Evolutionary conservation across 35 echinoderm and acorn worm genomes (phyloP), one percentile per base, ranked within the genome.

Genomic region (Nesometra sesokonis): DNA sequence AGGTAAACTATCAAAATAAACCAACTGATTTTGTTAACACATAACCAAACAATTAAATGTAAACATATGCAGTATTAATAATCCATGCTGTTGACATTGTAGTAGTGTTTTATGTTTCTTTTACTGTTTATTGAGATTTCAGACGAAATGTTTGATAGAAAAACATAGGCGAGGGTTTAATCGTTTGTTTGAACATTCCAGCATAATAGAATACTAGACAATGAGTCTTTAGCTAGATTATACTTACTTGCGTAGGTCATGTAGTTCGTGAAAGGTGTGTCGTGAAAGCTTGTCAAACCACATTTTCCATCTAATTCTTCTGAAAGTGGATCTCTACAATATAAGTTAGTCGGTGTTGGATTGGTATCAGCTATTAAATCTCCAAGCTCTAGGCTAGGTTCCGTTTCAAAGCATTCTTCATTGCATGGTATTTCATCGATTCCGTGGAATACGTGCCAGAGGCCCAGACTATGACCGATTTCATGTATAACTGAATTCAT

Each of bases 311-410:
- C 87, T 35, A 0, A 52, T 80, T 31, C 90, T 46, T 80, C 91
- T 2, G 84, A 21, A 15, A 47, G 80, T 30, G 93, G 90, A 46
- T 91, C 89, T 31, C 90, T 77, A 77, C 96, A 99, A 30, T 92
- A 15, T 19, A 7, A 8, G 34, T 99, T 99, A 7, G 78, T 46
- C 1, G 96, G 96, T 36, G 96, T 99, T 19, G 96, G 96, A 57
- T 91, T 88, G 21, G 96, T 99, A 37, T 99, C 96, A n/a, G 77
- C 93, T 13, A 99, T 88, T 39, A 99, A 81, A 79, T 99, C 96
- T 29, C 96, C 96, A 0, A 87, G 85, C 30, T 88, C 90, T 35
- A 89, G 30, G 0, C 93, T 94, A 35, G 96, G 78, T 15, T 43
- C 76, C 11, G 67, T 84, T 57, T 99, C 96, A 29, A 88, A 77